Evolutionary conservation across 2,797 vertebrate genomes (phyloP), one percentile per base, ranked within the genome.

Genomic region (Sebastes variabilis): DNA sequence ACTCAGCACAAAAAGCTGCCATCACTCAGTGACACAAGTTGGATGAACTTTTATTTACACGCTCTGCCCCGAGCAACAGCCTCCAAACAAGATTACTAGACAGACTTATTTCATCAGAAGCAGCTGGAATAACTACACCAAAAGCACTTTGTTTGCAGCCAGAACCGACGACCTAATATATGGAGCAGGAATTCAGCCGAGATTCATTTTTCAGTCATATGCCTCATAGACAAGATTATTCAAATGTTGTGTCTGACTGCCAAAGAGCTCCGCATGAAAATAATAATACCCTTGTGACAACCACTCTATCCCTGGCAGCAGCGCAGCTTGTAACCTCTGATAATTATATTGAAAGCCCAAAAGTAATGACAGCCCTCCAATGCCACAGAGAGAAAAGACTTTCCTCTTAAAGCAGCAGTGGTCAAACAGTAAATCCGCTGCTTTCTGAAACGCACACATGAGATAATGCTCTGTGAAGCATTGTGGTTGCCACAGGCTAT

Each of bases 231-330:
- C 86, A 85, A 92, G 91, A 95, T 94, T 90, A 93, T 94, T 93
- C 86, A 92, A 93, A 94, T 90, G 89, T 90, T 90, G 87, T 75
- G 89, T 90, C 83, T 89, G 91, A 85, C 90, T 93, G 88, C 93
- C 92, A 93, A 91, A 92, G 86, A 87, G 82, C 84, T 86, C 88
- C 80, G 89, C 86, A 91, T 68, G 82, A 92, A 94, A 93, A 95
- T 96, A 96, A 96, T 95, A 89, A 95, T 91, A 95, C 86, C 93
- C 93, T 89, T 93, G 90, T 84, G 90, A 93, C 92, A 89, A 94
- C 89, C 93, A 89, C 92, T 94, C 89, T 58, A 89, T 94, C 92
- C 88, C 92, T 95, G 95, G 94, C 93, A 93, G 85, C 80, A 49
- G 85, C 49, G 36, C 83, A 80, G 84, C 91, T 91, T 89, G 90